A percentile compares a stretch with the other conserved stretches of the same genome.
phyloP scores from a whole-genome alignment of 2,797 vertebrate genomes.

The Takifugu ocellatus region DNA sequence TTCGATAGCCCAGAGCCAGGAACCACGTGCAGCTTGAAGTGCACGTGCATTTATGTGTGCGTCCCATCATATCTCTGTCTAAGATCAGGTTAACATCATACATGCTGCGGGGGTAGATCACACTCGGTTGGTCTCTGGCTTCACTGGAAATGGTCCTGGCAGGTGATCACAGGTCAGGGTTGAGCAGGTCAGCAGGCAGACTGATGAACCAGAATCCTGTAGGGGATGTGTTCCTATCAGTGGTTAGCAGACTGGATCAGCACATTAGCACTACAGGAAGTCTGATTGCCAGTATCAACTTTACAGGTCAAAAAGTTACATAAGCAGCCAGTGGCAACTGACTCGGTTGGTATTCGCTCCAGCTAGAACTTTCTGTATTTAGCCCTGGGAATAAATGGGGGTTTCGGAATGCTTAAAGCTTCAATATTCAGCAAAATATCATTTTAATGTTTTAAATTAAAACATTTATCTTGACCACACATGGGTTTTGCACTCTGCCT shows the following conservation, averaged over 20 bases:
- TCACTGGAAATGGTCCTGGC: constrained; percentile 52
- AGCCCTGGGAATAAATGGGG: not conserved
- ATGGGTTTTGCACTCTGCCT: too few relatives aligned
- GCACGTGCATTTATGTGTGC: constrained; percentile 16
- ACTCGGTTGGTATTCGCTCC: constrained; percentile 4
- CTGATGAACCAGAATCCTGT: constrained; percentile 45
- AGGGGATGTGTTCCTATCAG: constrained; percentile 45
- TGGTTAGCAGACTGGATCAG: constrained; percentile 40
- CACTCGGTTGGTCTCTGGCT: constrained; percentile 16
- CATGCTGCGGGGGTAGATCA: constrained; percentile 34
- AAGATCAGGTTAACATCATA: constrained; percentile 49
- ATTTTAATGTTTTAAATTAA: not conserved
- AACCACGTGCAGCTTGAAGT: constrained; percentile 11
- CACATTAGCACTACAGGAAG: constrained; percentile 44
- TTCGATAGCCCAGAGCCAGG: constrained; percentile 8
- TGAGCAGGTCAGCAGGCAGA: constrained; percentile 48
- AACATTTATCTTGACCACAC: too few relatives aligned
- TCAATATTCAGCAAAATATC: too few relatives aligned
- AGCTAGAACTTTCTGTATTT: not conserved
- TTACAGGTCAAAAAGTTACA: constrained; percentile 36
- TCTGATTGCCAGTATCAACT: constrained; percentile 36
- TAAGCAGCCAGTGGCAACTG: constrained; percentile 20
- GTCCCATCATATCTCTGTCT: constrained; percentile 35
- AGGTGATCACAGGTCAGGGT: constrained; percentile 66
- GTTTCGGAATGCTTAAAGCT: not conserved